Evolutionary conservation across 2,888 invertebrate species (phyloP).

Genomic region (Eilema sororculum): DNA sequence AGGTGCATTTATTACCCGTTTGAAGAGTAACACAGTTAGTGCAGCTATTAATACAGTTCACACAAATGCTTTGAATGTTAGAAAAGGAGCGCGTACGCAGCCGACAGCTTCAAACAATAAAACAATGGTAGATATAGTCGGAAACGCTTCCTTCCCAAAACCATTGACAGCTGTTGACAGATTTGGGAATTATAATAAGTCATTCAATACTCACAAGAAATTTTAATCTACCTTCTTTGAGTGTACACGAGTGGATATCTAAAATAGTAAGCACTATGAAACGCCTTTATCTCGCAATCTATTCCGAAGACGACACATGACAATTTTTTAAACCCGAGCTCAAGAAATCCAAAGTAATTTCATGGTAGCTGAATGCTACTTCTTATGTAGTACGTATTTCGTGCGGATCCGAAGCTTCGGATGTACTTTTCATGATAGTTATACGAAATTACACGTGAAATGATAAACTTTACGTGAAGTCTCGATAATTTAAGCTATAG

Average conservation of each 20-base stretch:
- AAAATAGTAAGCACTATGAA: neutral
- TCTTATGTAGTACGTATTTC: too few relatives aligned
- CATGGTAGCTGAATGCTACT: too few relatives aligned
- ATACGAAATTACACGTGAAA: too few relatives aligned
- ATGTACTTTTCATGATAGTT: too few relatives aligned
- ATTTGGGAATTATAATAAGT: constrained; percentile 44
- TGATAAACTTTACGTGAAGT: too few relatives aligned
- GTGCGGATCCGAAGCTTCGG: too few relatives aligned
- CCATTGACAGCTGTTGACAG: constrained; percentile 49
- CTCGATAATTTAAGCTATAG: too few relatives aligned
- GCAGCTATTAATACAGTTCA: constrained; percentile 22
- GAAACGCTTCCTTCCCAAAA: constrained; percentile 52
- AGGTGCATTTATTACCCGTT: constrained; percentile 16
- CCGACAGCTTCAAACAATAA: constrained; percentile 40
- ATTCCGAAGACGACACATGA: too few relatives aligned
- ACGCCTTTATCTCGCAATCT: too few relatives aligned
- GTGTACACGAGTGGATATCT: neutral
- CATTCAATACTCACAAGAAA: neutral
- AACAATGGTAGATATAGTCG: constrained; percentile 49
- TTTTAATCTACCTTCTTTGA: neutral
- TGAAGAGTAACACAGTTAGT: constrained; percentile 24
- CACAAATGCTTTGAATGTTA: constrained; percentile 15
- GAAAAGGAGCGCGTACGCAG: constrained; percentile 5
- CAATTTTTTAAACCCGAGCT: too few relatives aligned
- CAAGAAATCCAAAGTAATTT: too few relatives aligned